Evolutionary conservation across 2,888 invertebrate species (phyloP), one percentile per base, ranked within the genome.

Genomic region (Synergus itoensis): DNA sequence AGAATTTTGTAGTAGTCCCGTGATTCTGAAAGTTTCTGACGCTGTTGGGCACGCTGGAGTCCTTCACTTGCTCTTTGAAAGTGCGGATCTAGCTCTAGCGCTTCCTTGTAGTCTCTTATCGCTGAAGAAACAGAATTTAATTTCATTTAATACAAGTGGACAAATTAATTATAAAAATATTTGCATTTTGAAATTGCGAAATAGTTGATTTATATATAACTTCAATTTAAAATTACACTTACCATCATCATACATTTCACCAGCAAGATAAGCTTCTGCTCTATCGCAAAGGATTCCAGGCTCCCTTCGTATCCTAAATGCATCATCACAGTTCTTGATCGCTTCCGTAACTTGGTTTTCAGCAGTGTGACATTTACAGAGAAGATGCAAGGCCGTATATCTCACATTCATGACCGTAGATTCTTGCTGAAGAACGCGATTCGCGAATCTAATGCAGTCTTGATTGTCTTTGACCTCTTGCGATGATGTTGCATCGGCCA

Each of bases 1-100:
- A 99, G 93, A 87, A 99, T 99, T 93, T 99, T 99, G 92, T 99
- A 99, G 93, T 99, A 99, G 93, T 99, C 99, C 85, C 99, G 93
- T 89, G 96, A 96, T 90, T 98, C 97, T 0, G 99, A 95, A 90
- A 98, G 97, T 90, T 99, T 99, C 92, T 98, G 97, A 85, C 98
- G 92, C 89, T 98, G 97, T 92, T 99, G 97, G 3, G 98, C 98
- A 86, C 95, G 95, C 81, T 95, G 94, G 36, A 98, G 91, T 0
- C 99, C 99, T 81, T 99, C 98, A 91, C 97, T 96, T 1, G 99
- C 99, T 83, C 97, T 93, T 85, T 95, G 94, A 82, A 95, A 94
- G 41, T 95, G 94, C 60, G 96, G 95, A 86, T 99, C 97, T 43
- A 97, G 93, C 86, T 97, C 96, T 81, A 97, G 91, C 0, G 99